Evolutionary conservation across 2,113 vertebrate genomes (phyloP).

Genomic region (Triplophysa rosa): DNA sequence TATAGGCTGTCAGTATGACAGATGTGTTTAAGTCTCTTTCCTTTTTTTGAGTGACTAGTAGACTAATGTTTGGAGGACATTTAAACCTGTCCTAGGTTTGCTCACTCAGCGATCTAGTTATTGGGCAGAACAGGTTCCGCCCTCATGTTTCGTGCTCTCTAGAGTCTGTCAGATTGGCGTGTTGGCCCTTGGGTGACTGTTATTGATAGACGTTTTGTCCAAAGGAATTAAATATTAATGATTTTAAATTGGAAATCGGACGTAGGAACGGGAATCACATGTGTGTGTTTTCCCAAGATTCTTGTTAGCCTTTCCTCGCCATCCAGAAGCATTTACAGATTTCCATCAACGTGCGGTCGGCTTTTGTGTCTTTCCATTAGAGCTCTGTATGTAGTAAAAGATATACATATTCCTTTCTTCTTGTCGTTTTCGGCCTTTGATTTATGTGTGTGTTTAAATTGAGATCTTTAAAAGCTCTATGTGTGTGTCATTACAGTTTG

Average conservation of each 20-base stretch:
- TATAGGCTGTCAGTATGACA: slow-evolving; percentile 50
- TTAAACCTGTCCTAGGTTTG: slow-evolving; percentile 39
- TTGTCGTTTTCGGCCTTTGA: slow-evolving; percentile 7
- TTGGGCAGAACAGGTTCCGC: slow-evolving; percentile 9
- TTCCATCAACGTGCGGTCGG: neutral
- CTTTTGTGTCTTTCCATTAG: slow-evolving; percentile 29
- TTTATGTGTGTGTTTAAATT: slow-evolving; percentile 40
- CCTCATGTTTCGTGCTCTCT: neutral
- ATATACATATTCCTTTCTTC: slow-evolving; percentile 37
- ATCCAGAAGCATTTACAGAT: slow-evolving; percentile 2
- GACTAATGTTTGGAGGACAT: slow-evolving; percentile 45
- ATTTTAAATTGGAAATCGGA: slow-evolving; percentile 48
- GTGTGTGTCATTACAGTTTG: slow-evolving; percentile 39
- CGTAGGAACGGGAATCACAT: slow-evolving; percentile 21
- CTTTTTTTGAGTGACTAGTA: slow-evolving; percentile 44
- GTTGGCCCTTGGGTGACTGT: slow-evolving; percentile 41
- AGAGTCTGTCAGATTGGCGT: slow-evolving; percentile 39
- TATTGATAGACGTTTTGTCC: slow-evolving; percentile 48
- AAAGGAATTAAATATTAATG: slow-evolving; percentile 53
- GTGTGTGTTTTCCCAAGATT: slow-evolving; percentile 14
- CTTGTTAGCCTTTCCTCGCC: neutral
- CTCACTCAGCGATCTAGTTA: slow-evolving; percentile 47
- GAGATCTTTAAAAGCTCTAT: slow-evolving; percentile 36
- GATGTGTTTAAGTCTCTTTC: slow-evolving; percentile 44
- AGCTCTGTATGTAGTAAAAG: slow-evolving; percentile 22